These are phyloP conservation scores for Poecile atricapillus DNA, from an alignment of 2,113 vertebrate genomes.

Conservation along the genomic window DNA sequence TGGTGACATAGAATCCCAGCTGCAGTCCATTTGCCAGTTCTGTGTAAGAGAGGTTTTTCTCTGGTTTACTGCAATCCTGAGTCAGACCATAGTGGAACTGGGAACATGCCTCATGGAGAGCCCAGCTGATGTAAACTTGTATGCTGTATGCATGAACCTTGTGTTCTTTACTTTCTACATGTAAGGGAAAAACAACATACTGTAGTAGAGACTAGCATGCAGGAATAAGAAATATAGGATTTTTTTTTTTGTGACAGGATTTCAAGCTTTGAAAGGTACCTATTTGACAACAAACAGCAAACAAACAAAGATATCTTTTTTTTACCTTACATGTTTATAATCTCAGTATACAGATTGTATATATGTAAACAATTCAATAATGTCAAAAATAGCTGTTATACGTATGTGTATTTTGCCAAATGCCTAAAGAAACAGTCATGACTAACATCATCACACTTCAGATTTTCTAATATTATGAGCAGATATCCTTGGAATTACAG, in stretches of 20 bases:
- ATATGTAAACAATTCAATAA: constrained; percentile 79
- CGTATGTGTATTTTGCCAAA: constrained; percentile 74
- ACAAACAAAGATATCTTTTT: constrained; percentile 54
- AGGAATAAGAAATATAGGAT: constrained; percentile 74
- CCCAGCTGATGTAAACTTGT: constrained; percentile 77
- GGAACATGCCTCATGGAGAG: constrained; percentile 69
- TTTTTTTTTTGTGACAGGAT: constrained; percentile 59
- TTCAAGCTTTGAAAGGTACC: constrained; percentile 67
- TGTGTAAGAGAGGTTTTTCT: constrained; percentile 55
- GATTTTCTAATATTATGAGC: constrained; percentile 28
- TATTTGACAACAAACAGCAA: constrained; percentile 58
- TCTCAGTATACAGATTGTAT: constrained; percentile 70
- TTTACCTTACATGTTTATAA: constrained; percentile 75
- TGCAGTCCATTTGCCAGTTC: constrained; percentile 49
- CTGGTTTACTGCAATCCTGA: constrained; percentile 36
- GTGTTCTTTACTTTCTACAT: constrained; percentile 78
- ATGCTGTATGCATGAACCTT: constrained; percentile 88
- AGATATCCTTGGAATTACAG: constrained; percentile 50
- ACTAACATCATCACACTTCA: constrained; percentile 47
- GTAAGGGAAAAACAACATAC: constrained; percentile 72
- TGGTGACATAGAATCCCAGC: constrained; percentile 58
- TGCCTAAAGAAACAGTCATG: constrained; percentile 66
- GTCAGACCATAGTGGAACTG: constrained; percentile 57
- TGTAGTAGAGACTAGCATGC: constrained; percentile 84
- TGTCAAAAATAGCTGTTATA: constrained; percentile 71